These are phyloP conservation scores for Dimorphilus gyrociliatus DNA, from an alignment of 2,888 invertebrate genomes.

Conservation along the genomic window DNA sequence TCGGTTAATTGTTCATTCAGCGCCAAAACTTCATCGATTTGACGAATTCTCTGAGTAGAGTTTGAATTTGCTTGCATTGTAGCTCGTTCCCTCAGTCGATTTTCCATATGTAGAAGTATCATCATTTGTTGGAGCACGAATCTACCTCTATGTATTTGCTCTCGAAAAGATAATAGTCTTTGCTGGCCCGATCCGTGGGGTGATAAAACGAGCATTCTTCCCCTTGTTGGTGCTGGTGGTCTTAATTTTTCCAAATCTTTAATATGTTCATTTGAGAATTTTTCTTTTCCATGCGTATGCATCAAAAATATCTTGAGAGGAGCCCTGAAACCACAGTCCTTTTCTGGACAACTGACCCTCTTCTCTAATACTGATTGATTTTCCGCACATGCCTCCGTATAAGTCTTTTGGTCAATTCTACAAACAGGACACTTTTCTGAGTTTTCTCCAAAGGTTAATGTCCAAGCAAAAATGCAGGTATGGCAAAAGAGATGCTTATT, in stretches of 20 bases:
- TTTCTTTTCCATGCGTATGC: constrained; percentile 11
- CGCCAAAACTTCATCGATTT: constrained; percentile 11
- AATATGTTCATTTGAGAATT: constrained; percentile 8
- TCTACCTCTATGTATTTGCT: constrained; percentile 7
- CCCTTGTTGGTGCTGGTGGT: constrained; percentile 4
- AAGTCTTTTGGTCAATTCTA: constrained; percentile 15
- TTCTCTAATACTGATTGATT: constrained; percentile 9
- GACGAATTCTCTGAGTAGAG: constrained; percentile 5
- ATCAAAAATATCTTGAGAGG: constrained; percentile 10
- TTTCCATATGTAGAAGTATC: constrained; percentile 11
- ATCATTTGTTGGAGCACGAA: constrained; percentile 12
- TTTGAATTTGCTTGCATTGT: constrained; percentile 5
- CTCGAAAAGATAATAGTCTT: too few relatives aligned
- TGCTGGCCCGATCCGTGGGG: too few relatives aligned
- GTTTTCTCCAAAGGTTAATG: constrained; percentile 26
- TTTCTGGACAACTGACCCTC: constrained; percentile 22
- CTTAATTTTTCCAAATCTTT: constrained; percentile 11
- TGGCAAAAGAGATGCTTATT: constrained; percentile 32
- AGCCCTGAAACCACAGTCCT: constrained; percentile 11
- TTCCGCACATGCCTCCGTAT: constrained; percentile 6
- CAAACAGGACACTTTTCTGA: constrained; percentile 31
- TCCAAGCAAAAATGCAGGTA: constrained; percentile 30
- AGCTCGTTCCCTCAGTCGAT: constrained; percentile 11
- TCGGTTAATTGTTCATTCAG: constrained; percentile 12
- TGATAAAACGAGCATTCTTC: constrained; percentile 5